A percentile compares a stretch with the other conserved stretches of the same genome.
Evolutionary conservation across 2,113 vertebrate genomes (phyloP).

Genomic region (Halcyon senegalensis): DNA sequence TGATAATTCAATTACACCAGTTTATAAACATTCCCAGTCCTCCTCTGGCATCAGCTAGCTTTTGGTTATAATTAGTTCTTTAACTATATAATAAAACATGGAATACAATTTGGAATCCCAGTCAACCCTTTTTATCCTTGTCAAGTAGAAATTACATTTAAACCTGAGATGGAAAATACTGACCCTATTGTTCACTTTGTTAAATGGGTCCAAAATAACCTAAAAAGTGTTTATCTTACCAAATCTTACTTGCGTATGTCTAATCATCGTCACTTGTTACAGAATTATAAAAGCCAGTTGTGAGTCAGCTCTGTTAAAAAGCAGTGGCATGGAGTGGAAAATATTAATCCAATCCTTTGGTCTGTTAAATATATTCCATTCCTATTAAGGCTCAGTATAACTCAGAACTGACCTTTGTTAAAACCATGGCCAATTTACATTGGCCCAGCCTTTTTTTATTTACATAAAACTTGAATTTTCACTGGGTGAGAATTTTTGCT

Average conservation of each 20-base stretch:
- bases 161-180: neutral
- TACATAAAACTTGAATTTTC: neutral
- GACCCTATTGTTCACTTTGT: neutral
- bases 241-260: neutral
- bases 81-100: neutral
- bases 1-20: neutral
- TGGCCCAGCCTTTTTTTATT: neutral
- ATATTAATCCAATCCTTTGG: neutral
- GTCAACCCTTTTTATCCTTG: neutral
- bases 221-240: neutral
- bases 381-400: neutral
- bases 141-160: neutral
- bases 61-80: conserved; percentile 9
- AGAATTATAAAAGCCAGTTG: neutral
- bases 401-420: neutral
- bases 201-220: neutral
- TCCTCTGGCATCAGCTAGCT: neutral
- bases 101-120: conserved; percentile 25
- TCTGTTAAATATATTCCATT: neutral
- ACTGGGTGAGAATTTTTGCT: neutral
- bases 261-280: neutral
- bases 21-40: neutral
- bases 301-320: neutral
- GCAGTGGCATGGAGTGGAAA: neutral
- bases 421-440: neutral